phyloP scores from a whole-genome alignment of 1,140 invertebrate genomes.

The Lamellibrachia luymesi region DNA sequence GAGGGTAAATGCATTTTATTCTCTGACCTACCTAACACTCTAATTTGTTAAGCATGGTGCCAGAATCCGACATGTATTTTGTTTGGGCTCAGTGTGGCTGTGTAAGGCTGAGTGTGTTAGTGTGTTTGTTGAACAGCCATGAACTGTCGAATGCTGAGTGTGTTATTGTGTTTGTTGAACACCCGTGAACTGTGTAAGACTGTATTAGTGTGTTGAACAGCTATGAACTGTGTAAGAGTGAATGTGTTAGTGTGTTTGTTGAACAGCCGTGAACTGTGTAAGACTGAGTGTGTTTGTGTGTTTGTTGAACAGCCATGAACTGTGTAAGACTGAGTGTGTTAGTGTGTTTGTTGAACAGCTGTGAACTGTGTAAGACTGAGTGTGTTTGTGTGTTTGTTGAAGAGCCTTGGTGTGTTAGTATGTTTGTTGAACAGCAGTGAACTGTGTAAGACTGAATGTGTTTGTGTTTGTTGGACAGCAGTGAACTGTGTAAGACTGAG shows the following conservation, averaged over 20 bases:
- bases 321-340: not conserved
- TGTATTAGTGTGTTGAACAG: not conserved
- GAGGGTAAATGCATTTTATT: too few species aligned
- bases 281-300: not conserved
- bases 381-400: not conserved
- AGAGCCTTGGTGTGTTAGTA: not conserved
- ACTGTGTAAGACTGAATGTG: not conserved
- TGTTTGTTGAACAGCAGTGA: not conserved
- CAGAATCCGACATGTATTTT: too few species aligned
- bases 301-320: not conserved
- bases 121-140: not conserved
- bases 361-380: not conserved
- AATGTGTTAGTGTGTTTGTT: not conserved
- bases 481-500: not conserved
- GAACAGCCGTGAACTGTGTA: not conserved
- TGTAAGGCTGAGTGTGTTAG: not conserved
- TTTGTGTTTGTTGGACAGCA: not conserved
- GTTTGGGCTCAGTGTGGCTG: too few species aligned
- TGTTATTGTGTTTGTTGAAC: not conserved
- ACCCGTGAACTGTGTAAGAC: not conserved
- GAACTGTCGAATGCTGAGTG: not conserved
- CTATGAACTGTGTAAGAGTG: not conserved
- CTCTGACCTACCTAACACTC: too few species aligned
- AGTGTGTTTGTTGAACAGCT: not conserved
- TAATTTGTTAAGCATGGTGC: too few species aligned